Evolutionary conservation across 30 jellyfish, hydroid and myxozoan species (phyloP).

Genomic region (Pseudorhiza aurosa): DNA sequence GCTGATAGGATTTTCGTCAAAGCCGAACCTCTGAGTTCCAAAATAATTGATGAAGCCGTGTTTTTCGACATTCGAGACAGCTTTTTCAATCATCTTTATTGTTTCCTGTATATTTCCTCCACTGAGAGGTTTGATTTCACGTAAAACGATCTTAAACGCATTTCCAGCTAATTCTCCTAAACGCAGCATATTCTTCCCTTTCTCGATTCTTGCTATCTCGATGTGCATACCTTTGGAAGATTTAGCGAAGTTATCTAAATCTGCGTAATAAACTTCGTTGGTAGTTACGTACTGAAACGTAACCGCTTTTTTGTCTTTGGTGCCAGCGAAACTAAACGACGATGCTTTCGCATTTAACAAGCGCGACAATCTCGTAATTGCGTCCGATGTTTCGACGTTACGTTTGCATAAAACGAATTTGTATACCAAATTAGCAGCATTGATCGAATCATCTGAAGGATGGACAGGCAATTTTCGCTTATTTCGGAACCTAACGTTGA

Average conservation of each 20-base stretch:
- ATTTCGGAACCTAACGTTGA: slow-evolving; percentile 26
- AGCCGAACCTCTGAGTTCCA: slow-evolving; percentile 83
- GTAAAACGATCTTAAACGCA: slow-evolving; percentile 5
- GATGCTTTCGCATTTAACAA: slow-evolving; percentile 36
- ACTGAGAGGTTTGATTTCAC: background rate
- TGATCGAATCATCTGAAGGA: background rate
- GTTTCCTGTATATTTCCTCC: background rate
- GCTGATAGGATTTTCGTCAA: slow-evolving; percentile 24
- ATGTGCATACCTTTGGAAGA: background rate
- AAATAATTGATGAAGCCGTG: slow-evolving; percentile 79
- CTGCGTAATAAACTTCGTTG: slow-evolving; percentile 13
- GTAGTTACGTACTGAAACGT: slow-evolving; percentile 63
- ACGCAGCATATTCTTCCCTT: slow-evolving; percentile 3
- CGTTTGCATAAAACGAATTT: slow-evolving; percentile 48
- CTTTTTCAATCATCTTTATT: slow-evolving; percentile 3
- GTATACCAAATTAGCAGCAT: background rate
- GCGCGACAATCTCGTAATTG: slow-evolving; percentile 36
- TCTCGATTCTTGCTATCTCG: slow-evolving; percentile 14
- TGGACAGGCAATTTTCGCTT: background rate
- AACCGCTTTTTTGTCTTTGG: slow-evolving; percentile 81
- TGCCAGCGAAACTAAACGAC: slow-evolving; percentile 69
- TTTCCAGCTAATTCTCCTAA: slow-evolving; percentile 52
- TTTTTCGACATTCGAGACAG: background rate
- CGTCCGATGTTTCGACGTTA: slow-evolving; percentile 68
- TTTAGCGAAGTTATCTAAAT: background rate